Evolutionary conservation across 2,888 invertebrate species (phyloP), one percentile per base, ranked within the genome.

Genomic region (Argyresthia goedartella): DNA sequence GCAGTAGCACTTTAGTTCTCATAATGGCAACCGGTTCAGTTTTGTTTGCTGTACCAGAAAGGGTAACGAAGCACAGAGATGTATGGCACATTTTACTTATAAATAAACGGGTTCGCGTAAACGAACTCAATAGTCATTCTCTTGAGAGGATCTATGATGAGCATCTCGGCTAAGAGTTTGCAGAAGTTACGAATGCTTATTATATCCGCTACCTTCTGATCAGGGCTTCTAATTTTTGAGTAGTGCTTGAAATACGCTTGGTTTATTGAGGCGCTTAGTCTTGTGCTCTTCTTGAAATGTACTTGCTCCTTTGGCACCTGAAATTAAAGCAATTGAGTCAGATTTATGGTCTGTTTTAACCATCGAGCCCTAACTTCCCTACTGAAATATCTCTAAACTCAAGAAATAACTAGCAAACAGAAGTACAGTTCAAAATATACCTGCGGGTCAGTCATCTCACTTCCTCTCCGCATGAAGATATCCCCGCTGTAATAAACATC

Each of bases 51-150:
- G 25, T 25, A 25, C 25, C 25, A 25, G 6, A 25, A 4, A 25
- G 25, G 25, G 25, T 25, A 25, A 25, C 25, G 25, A 25, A 25
- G 3, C 6, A 25, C 25, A 25, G 6, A 25, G 25, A 25, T 25
- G 3, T 6, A 25, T 25, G 25, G 25, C 25, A 25, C 25, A 6
- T 4, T 25, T 25, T 34, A 48, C 44, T 63, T 52, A 15, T 63
- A 62, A 52, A 76, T 59, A 57, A 80, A 79, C 9, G 65, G 60
- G 52, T 69, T 59, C 0, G 60, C 57, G 15, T 57, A 67, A 10
- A 71, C 71, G 55, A 66, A 71, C 51, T 25, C 25, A 35, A 79
- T 73, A 9, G 69, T 55, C 16, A 72, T 8, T 46, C 81, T 65
- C 2, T 55, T 7, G 1, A 54, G 56, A 0, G 81, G 79, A 50